A percentile compares a stretch with the other conserved stretches of the same genome.
These are phyloP conservation scores for Myotis yumanensis DNA, from an alignment of 2,113 vertebrate species.

Conservation along the genomic window DNA sequence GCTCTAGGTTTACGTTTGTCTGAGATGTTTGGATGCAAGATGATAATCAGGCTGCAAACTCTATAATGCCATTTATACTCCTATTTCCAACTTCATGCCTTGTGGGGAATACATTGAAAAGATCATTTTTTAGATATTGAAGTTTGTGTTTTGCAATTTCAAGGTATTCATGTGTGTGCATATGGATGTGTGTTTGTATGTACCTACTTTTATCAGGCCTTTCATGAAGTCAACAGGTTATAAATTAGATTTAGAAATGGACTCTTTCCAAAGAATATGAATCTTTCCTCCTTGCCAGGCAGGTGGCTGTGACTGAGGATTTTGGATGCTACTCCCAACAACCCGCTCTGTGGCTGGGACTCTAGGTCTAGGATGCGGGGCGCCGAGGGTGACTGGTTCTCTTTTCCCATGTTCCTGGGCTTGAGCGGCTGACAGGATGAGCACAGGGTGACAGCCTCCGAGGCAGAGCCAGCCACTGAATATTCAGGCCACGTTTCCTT, in stretches of 20 bases:
- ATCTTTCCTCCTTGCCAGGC: background rate
- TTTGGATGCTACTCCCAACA: background rate
- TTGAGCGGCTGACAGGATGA: background rate
- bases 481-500: background rate
- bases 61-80: background rate
- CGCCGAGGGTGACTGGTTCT: background rate
- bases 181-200: background rate
- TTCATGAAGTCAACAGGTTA: background rate
- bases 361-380: background rate
- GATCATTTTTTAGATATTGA: background rate
- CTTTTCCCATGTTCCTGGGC: background rate
- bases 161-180: background rate
- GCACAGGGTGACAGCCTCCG: background rate
- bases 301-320: rapidly evolving
- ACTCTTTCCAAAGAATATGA: background rate
- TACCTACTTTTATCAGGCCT: background rate
- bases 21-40: background rate
- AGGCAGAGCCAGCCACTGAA: background rate
- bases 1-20: background rate
- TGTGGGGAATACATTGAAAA: conserved; percentile 14
- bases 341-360: background rate
- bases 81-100: background rate
- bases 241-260: background rate
- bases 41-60: background rate
- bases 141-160: background rate